These are phyloP conservation scores for Diaperis boleti DNA, from an alignment of 2,888 invertebrate species.

Conservation along the genomic window DNA sequence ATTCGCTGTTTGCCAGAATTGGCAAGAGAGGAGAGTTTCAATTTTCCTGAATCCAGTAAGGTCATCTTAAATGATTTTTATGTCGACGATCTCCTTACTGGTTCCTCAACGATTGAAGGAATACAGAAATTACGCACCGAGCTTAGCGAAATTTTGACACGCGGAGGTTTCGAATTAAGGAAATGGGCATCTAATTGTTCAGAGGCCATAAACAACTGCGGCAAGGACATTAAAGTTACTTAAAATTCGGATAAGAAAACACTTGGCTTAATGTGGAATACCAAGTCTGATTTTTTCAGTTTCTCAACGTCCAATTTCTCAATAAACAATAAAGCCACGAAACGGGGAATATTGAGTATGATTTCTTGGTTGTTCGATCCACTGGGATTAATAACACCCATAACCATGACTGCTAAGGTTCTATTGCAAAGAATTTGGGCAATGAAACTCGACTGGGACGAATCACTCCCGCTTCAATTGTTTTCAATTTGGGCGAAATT, in stretches of 20 bases:
- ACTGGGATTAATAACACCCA: neutral
- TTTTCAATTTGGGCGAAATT: neutral
- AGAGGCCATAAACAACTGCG: neutral
- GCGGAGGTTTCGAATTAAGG: neutral
- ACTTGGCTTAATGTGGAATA: no score
- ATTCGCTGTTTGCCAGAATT: slow-evolving; percentile 5
- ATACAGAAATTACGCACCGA: neutral
- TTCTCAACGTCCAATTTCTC: neutral
- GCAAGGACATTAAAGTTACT: neutral
- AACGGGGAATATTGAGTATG: neutral
- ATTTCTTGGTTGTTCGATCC: neutral
- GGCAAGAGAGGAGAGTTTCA: neutral
- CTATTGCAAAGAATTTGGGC: neutral
- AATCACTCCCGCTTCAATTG: neutral
- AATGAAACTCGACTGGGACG: neutral
- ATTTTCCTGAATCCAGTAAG: neutral
- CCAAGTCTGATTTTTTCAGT: neutral
- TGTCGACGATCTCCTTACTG: slow-evolving; percentile 8
- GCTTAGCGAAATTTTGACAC: neutral
- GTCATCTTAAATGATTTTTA: neutral
- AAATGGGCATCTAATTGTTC: neutral
- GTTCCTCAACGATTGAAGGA: no score
- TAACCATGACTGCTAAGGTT: neutral
- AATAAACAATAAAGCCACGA: neutral
- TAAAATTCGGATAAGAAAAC: no score